These are phyloP conservation scores for Semnornis frantzii DNA, from an alignment of 2,113 vertebrate species.

Conservation along the genomic window DNA sequence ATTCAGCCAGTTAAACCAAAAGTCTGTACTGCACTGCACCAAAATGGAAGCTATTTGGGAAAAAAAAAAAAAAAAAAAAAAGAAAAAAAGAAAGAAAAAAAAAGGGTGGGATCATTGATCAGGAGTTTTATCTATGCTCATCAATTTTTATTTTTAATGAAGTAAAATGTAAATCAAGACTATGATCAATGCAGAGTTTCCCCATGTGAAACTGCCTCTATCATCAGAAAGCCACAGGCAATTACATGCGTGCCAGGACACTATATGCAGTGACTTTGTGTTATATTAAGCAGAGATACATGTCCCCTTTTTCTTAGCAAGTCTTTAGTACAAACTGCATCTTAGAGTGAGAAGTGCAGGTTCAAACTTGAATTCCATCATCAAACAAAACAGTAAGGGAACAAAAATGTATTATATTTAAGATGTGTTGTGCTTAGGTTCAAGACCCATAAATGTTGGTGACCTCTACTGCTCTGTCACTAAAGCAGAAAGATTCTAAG, in stretches of 20 bases:
- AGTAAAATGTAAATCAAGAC: constrained; percentile 22
- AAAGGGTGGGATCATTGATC: constrained; percentile 49
- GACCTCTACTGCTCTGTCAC: constrained; percentile 14
- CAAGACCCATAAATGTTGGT: neutral
- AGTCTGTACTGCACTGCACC: constrained; percentile 97
- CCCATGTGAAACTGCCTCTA: constrained; percentile 25
- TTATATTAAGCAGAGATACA: constrained; percentile 34
- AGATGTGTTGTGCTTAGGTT: neutral
- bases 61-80: constrained; percentile 11
- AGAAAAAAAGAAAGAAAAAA: neutral
- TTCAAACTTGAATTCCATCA: neutral
- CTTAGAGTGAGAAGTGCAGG: neutral
- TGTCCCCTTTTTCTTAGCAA: constrained; percentile 30
- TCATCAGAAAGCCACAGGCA: constrained; percentile 43
- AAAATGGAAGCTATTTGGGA: constrained; percentile 82
- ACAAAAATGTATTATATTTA: neutral
- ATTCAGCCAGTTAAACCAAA: constrained; percentile 88
- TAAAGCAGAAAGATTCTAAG: neutral
- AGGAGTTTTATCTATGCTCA: constrained; percentile 42
- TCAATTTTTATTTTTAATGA: constrained; percentile 17
- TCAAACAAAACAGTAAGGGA: neutral
- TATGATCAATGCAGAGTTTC: constrained; percentile 23
- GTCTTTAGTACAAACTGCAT: constrained; percentile 1
- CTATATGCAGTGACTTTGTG: constrained; percentile 39
- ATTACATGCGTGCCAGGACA: constrained; percentile 27